phyloP scores from a whole-genome alignment of 2,113 vertebrate species.

The Nerophis lumbriciformis region DNA sequence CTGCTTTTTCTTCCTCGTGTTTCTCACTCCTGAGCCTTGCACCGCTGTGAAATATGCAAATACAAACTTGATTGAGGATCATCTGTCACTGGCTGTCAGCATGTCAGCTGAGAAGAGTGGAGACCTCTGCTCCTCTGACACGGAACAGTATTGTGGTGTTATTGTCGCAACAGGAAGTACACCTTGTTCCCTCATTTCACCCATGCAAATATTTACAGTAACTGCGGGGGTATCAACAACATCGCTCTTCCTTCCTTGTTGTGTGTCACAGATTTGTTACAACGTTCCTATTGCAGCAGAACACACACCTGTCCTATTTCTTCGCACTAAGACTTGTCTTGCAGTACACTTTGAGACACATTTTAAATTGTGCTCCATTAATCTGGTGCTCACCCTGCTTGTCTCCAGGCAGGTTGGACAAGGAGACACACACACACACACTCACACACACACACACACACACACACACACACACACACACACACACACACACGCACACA shows the following conservation, averaged over 20 bases:
- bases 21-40: too few species aligned
- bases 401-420: conserved; percentile 55
- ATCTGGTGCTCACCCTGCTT: conserved; percentile 51
- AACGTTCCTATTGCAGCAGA: conserved; percentile 17
- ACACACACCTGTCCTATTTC: conserved; percentile 1
- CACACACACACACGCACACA: conserved; percentile 36
- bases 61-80: neutral
- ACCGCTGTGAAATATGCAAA: neutral
- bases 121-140: neutral
- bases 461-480: conserved; percentile 38
- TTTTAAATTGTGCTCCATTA: conserved; percentile 55
- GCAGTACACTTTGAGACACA: conserved; percentile 31
- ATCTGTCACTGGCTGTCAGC: neutral
- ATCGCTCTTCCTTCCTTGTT: conserved; percentile 46
- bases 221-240: conserved; percentile 52
- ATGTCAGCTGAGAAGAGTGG: neutral
- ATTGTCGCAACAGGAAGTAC: conserved; percentile 63
- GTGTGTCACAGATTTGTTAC: conserved; percentile 19
- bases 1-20: neutral
- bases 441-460: conserved; percentile 36
- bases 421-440: conserved; percentile 23
- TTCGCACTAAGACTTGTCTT: neutral
- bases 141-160: conserved; percentile 9
- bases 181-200: conserved; percentile 60
- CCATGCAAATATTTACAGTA: conserved; percentile 70